Evolutionary conservation across 2,888 invertebrate species (phyloP), one percentile per base, ranked within the genome.

Genomic region (Caenorhabditis wallacei): DNA sequence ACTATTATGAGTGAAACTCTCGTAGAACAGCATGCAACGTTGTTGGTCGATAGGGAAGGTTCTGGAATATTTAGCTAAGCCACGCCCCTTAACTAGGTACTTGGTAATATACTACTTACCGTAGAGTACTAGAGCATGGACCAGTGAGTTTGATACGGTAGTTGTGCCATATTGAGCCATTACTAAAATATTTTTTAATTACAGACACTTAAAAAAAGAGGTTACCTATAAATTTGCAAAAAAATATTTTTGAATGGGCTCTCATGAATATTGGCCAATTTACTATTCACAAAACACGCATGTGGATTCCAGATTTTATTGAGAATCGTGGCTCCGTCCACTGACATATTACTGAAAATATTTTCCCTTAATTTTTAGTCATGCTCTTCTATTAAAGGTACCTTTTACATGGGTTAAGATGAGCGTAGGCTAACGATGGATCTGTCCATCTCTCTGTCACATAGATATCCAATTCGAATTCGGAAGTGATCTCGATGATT

Each of bases 381-480:
- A n/a, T n/a, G n/a, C n/a, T n/a, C n/a, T n/a, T n/a, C n/a, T n/a
- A n/a, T n/a, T n/a, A n/a, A n/a, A n/a, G n/a, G n/a, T n/a, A 91
- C 89, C 88, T 87, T 80, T 92, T 92, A 87, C 92, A 92, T 7
- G 92, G 92, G 83, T 89, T 89, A 61, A 91, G 54, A 81, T 91
- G 89, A 5, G 75, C 74, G 80, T 89, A 92, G 3, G 90, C 91
- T 13, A 92, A 82, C 7, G 88, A 79, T 3, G 90, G 90, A 63
- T 92, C 92, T 0, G 80, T 81, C 92, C 92, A 92, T 69, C 89
- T 76, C 71, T 92, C 92, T 11, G 92, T 92, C 22, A 92, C 91
- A 72, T 92, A 92, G 48, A 92, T 89, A 80, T 92, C 92, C 82
- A 92, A 66, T 72, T 92, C 92, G 84, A 92, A 92, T 79, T 92